These are phyloP conservation scores for Acrocephalus kingi DNA, from an alignment of 2,113 vertebrate genomes.

Conservation along the genomic window DNA sequence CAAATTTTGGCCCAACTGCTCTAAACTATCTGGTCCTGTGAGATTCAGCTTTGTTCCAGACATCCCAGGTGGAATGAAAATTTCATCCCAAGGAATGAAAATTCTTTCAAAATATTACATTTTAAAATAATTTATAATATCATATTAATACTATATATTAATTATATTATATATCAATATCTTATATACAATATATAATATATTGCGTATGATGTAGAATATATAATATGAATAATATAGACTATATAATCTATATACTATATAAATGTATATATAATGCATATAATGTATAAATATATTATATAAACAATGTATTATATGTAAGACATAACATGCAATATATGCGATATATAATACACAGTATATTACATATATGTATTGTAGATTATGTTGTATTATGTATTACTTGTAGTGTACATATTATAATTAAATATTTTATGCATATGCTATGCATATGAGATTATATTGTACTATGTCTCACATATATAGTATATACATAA, in stretches of 20 bases:
- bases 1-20: background rate
- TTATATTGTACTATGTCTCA: background rate
- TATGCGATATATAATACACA: background rate
- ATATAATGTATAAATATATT: too few species aligned
- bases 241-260: too few species aligned
- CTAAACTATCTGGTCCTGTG: fast-evolving
- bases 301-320: background rate
- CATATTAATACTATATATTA: background rate
- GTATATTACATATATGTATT: background rate
- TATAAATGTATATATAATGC: background rate
- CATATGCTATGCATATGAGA: too few species aligned
- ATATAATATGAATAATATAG: too few species aligned
- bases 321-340: background rate
- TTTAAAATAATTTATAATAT: fast-evolving
- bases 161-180: background rate
- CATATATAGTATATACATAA: too few species aligned
- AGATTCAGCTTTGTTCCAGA: fast-evolving
- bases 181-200: background rate
- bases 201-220: background rate
- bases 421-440: background rate
- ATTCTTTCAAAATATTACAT: background rate
- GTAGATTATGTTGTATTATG: background rate
- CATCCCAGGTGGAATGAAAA: background rate
- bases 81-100: background rate
- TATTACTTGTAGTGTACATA: background rate